Conservation (phyloP, 2,113 vertebrate genomes). For the Pituophis catenifer region DNA sequence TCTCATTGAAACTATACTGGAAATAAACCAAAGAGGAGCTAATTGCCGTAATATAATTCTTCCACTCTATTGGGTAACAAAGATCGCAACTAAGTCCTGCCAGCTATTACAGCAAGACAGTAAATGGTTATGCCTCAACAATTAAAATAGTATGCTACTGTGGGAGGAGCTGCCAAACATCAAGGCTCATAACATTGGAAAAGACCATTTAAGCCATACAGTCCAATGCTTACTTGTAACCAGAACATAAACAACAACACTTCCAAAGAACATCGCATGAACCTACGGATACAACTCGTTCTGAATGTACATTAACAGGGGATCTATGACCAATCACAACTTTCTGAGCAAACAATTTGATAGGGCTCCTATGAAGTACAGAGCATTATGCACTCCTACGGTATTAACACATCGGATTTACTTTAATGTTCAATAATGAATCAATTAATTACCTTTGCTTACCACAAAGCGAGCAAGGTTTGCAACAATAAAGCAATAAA, state of each 20-base stretch:
- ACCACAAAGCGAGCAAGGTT: background rate
- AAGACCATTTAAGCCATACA: background rate
- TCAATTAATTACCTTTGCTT: background rate
- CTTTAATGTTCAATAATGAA: background rate
- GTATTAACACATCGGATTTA: background rate
- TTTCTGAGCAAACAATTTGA: background rate
- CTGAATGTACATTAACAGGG: background rate
- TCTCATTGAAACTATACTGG: background rate
- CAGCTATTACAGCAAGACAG: background rate
- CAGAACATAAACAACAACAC: background rate
- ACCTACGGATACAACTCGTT: background rate
- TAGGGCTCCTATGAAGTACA: background rate
- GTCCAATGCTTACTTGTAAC: background rate
- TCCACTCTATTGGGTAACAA: background rate
- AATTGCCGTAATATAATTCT: background rate
- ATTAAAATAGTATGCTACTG: background rate
- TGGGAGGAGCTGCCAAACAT: background rate
- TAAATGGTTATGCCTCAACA: background rate
- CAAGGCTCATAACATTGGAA: background rate
- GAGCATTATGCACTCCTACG: background rate
- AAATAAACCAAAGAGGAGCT: background rate
- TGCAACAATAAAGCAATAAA: background rate
- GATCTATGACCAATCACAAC: background rate
- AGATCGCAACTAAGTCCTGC: background rate
- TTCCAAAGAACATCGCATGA: background rate